Conservation (phyloP, 2,797 vertebrate genomes). For the Phrynocephalus vlangalii region DNA sequence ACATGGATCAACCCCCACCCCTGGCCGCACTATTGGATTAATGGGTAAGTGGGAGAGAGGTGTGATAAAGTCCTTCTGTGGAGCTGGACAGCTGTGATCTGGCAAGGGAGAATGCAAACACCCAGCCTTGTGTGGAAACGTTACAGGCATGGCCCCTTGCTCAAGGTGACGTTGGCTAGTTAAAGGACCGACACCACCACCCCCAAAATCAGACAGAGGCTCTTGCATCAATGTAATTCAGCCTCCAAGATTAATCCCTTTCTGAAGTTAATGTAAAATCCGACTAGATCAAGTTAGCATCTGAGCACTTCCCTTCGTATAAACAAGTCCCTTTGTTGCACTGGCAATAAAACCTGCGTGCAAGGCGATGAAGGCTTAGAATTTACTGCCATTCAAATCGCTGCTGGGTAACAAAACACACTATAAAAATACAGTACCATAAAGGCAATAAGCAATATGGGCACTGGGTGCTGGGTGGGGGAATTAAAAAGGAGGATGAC, state of each 20-base stretch:
- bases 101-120: background rate
- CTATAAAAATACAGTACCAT: constrained; percentile 45
- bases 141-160: background rate
- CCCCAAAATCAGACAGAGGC: background rate
- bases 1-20: background rate
- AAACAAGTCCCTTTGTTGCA: background rate
- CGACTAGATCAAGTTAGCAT: background rate
- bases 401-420: constrained; percentile 21
- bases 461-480: constrained; percentile 57
- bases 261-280: background rate
- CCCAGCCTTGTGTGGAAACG: background rate
- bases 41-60: background rate
- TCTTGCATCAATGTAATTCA: background rate
- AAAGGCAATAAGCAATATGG: constrained; percentile 36
- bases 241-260: background rate
- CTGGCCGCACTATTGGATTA: background rate
- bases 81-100: background rate
- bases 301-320: constrained; percentile 12
- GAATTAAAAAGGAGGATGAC: constrained; percentile 21
- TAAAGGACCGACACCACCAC: background rate
- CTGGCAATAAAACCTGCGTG: constrained; percentile 58
- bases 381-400: constrained; percentile 55
- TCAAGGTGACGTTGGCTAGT: constrained; percentile 9
- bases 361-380: constrained; percentile 3
- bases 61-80: background rate